Evolutionary conservation across 2,797 vertebrate genomes (phyloP).

Genomic region (Sebastes umbrosus): DNA sequence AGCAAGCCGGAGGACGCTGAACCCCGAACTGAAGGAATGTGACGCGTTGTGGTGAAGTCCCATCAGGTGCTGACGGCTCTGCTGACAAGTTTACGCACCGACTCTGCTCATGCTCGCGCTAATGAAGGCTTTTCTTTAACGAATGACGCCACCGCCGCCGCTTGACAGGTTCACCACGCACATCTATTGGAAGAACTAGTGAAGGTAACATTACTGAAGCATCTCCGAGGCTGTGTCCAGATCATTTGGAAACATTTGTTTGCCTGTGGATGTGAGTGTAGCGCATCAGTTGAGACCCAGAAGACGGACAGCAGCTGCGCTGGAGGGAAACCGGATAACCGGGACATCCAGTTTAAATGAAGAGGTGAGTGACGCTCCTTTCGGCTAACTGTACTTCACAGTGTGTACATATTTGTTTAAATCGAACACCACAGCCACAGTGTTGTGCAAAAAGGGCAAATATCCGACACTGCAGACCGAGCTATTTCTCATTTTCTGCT

Average conservation of each 20-base stretch:
- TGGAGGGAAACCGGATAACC: constrained; percentile 37
- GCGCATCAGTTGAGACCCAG: constrained; percentile 55
- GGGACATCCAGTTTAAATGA: constrained; percentile 43
- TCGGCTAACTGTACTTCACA: background rate
- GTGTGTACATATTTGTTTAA: background rate
- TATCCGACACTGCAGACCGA: constrained; percentile 56
- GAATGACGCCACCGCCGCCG: constrained; percentile 59
- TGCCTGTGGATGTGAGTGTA: constrained; percentile 70
- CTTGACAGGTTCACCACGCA: constrained; percentile 20
- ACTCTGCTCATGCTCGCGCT: constrained; percentile 33
- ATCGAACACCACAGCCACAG: background rate
- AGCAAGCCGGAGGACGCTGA: constrained; percentile 35
- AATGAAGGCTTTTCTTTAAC: constrained; percentile 48
- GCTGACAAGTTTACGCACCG: constrained; percentile 65
- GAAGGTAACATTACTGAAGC: constrained; percentile 7
- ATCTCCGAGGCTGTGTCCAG: constrained; percentile 23
- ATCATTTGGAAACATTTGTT: constrained; percentile 24
- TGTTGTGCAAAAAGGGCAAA: background rate
- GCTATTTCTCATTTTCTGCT: constrained; percentile 41
- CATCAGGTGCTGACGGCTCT: constrained; percentile 28
- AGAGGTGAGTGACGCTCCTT: constrained; percentile 73
- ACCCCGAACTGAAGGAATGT: constrained; percentile 73
- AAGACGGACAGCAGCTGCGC: constrained; percentile 34
- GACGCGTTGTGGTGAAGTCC: constrained; percentile 53
- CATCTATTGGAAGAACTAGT: constrained; percentile 35